phyloP scores from a whole-genome alignment of 2,797 vertebrate species.

The Sciaenops ocellatus region DNA sequence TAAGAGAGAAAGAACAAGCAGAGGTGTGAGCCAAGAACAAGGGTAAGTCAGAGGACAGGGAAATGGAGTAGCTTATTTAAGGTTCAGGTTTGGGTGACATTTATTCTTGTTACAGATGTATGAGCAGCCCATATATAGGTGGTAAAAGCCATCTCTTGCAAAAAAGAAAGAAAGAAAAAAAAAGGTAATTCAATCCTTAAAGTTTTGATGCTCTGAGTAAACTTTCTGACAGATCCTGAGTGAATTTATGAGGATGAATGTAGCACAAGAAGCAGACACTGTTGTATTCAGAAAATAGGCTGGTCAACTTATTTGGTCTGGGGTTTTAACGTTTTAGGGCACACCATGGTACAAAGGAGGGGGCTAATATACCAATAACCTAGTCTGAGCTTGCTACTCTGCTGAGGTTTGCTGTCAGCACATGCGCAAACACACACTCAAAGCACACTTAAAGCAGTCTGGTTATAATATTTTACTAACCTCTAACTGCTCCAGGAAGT shows the following conservation, averaged over 20 bases:
- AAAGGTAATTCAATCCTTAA: conserved; percentile 41
- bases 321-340: conserved; percentile 59
- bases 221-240: conserved; percentile 52
- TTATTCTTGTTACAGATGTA: conserved; percentile 59
- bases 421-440: conserved; percentile 37
- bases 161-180: not conserved
- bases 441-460: conserved; percentile 25
- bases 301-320: conserved; percentile 57
- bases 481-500: conserved; percentile 78
- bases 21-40: conserved; percentile 54
- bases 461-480: conserved; percentile 74
- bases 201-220: conserved; percentile 55
- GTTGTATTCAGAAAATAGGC: conserved; percentile 60
- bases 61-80: conserved; percentile 49
- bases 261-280: conserved; percentile 38
- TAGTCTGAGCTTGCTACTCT: conserved; percentile 43
- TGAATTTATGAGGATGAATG: conserved; percentile 65
- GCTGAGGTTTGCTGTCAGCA: conserved; percentile 39
- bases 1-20: conserved; percentile 29
- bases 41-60: conserved; percentile 49
- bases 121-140: conserved; percentile 8
- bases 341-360: conserved; percentile 40
- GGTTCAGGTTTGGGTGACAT: conserved; percentile 56
- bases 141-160: conserved; percentile 35
- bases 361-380: conserved; percentile 59